Conservation (phyloP, 2,797 vertebrate species). For the Miichthys miiuy region DNA sequence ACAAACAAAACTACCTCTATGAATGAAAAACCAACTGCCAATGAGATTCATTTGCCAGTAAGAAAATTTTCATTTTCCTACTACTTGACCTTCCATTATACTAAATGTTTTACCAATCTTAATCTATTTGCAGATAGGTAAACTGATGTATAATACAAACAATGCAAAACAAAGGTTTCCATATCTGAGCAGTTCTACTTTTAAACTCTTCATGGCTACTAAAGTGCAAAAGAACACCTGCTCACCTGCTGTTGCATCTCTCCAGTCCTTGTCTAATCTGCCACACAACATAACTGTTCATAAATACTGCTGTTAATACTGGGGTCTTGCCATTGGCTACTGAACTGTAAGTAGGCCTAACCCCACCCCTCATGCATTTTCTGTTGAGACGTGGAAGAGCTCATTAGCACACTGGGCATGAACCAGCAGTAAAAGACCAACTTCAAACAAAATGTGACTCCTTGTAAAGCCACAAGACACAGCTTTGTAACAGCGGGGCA, state of each 20-base stretch:
- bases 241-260: slow-evolving; percentile 71
- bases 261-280: slow-evolving; percentile 44
- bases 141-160: neutral
- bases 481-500: slow-evolving; percentile 36
- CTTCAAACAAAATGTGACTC: slow-evolving; percentile 70
- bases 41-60: neutral
- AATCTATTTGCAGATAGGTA: neutral
- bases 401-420: slow-evolving; percentile 55
- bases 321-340: slow-evolving; percentile 61
- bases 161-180: neutral
- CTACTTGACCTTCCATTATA: neutral
- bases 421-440: slow-evolving; percentile 53
- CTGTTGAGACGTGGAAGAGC: slow-evolving; percentile 53
- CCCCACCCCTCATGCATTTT: slow-evolving; percentile 54
- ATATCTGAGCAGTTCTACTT: neutral
- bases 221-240: neutral
- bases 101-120: neutral
- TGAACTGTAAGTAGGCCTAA: slow-evolving; percentile 12
- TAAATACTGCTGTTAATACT: slow-evolving; percentile 62
- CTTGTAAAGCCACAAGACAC: slow-evolving; percentile 62
- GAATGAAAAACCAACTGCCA: neutral
- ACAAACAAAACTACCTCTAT: neutral
- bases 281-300: slow-evolving; percentile 51
- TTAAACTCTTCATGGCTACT: neutral
- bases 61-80: neutral